These are phyloP conservation scores for Amblyopsis rosae DNA, from an alignment of 2,113 vertebrate species.

Conservation along the genomic window DNA sequence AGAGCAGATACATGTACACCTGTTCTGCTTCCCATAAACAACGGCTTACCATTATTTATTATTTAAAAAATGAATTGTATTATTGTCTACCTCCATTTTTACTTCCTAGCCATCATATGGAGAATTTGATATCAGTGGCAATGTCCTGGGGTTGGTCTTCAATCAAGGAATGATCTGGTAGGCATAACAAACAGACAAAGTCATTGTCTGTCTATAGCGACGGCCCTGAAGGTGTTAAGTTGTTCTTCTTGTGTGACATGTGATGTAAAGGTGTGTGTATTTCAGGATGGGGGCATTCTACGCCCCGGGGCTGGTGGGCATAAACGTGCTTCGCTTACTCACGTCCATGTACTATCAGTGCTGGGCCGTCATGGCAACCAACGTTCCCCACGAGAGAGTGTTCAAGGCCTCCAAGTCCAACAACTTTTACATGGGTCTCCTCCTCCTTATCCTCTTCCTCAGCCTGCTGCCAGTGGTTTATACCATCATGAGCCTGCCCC, in stretches of 20 bases:
- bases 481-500: constrained; percentile 94
- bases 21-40: too few relatives aligned
- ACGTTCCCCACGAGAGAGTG: constrained; percentile 93
- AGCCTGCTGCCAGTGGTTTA: constrained; percentile 95
- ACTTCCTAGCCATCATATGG: constrained; percentile 88
- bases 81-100: not conserved
- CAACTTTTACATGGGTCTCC: constrained; percentile 98
- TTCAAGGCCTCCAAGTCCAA: constrained; percentile 99
- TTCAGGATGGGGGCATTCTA: constrained; percentile 96
- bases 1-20: too few relatives aligned
- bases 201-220: not conserved
- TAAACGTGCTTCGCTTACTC: constrained; percentile 94
- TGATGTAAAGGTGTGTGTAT: constrained; percentile 1
- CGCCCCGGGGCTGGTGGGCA: constrained; percentile 92
- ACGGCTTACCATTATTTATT: not conserved
- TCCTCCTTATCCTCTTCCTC: constrained; percentile 95
- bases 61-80: not conserved
- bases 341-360: constrained; percentile 99
- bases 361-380: constrained; percentile 98
- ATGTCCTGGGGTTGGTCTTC: constrained; percentile 94
- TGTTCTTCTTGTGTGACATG: not conserved
- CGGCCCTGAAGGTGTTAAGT: not conserved
- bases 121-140: constrained; percentile 98
- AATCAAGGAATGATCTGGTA: constrained; percentile 99
- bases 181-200: constrained; percentile 13